Base-by-base conservation (phyloP, 2,797 vertebrate species). In the Myotis pilosus region DNA sequence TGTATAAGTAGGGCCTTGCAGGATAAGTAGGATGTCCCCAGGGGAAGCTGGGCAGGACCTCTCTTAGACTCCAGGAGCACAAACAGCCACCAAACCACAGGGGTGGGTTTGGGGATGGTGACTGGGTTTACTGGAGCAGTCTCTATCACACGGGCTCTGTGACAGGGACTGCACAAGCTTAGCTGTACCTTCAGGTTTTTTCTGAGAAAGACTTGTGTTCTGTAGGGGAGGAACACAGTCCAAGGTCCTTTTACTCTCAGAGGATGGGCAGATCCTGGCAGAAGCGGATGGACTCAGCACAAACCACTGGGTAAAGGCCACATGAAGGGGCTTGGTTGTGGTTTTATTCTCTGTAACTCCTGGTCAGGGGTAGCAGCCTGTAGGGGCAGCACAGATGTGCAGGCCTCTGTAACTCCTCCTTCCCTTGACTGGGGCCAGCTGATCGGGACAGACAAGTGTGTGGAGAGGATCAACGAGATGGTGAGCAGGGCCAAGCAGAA, bases 221-320 rank as follows among this genome's bases (percentile, higher is more conserved):
- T 13, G 0, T 94, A 99, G 99, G 3, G 99, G 99, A 82, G 99
- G 98, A 8, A 99, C 99, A 38, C 98, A 97, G 94, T 99, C 99
- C 89, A 99, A 98, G 94, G 99, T 98, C 3, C 97, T 99, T 84
- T 84, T 99, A 96, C 97, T 99, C 64, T 97, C 98, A 1, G 98
- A 96, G 57, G 97, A 99, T 97, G 99, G 99, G 25, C 95, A 95
- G 68, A 97, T 99, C 95, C 96, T 99, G 97, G 98, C 98, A 7
- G 98, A 99, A 98, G 98, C 97, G 0, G 98, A 98, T 47, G 99
- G 99, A 78, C 98, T 98, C 5, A 98, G 98, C 96, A 99, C 99
- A 72, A 99, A 99, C 97, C 99, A 99, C 97, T 99, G 99, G 99
- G 99, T 99, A 97, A 98, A 71, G 57, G 33, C 51, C 28, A 41